Conservation (phyloP, 2,888 invertebrate species). For the Rhimphoctona megacephalus region DNA sequence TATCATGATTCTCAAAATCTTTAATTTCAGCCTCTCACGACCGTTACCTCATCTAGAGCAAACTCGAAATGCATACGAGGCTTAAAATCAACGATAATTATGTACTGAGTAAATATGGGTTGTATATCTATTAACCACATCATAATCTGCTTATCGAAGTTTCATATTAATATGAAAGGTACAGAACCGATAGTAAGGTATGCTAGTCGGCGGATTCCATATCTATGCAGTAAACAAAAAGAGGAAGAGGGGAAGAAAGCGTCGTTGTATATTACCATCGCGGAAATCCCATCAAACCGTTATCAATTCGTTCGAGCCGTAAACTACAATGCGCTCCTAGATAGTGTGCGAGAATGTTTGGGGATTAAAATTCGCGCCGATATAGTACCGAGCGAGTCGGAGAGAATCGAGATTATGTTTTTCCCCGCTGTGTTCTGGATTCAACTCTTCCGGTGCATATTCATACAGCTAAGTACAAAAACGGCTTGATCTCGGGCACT, state of each 20-base stretch:
- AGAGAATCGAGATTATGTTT: slow-evolving; percentile 46
- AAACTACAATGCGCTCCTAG: slow-evolving; percentile 68
- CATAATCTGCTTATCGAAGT: slow-evolving; percentile 42
- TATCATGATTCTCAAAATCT: background rate
- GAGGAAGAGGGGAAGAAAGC: background rate
- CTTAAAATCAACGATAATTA: slow-evolving; percentile 1
- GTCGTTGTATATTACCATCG: slow-evolving; percentile 23
- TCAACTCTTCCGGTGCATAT: slow-evolving; percentile 5
- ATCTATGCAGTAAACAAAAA: background rate
- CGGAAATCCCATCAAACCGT: slow-evolving; percentile 70
- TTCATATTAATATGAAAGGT: slow-evolving; percentile 35
- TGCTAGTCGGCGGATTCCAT: background rate
- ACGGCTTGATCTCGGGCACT: background rate
- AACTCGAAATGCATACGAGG: background rate
- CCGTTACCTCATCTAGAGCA: background rate
- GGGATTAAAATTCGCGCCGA: slow-evolving; percentile 70
- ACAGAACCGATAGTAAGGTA: slow-evolving; percentile 2
- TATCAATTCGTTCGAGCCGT: slow-evolving; percentile 70
- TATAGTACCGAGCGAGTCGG: slow-evolving; percentile 20
- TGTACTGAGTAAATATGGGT: background rate
- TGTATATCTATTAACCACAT: background rate
- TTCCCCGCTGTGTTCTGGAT: slow-evolving; percentile 10
- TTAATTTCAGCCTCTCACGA: background rate
- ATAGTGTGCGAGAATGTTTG: slow-evolving; percentile 46
- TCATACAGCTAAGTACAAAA: background rate